Evolutionary conservation across 2,797 vertebrate species (phyloP).

Genomic region (Fratercula arctica): DNA sequence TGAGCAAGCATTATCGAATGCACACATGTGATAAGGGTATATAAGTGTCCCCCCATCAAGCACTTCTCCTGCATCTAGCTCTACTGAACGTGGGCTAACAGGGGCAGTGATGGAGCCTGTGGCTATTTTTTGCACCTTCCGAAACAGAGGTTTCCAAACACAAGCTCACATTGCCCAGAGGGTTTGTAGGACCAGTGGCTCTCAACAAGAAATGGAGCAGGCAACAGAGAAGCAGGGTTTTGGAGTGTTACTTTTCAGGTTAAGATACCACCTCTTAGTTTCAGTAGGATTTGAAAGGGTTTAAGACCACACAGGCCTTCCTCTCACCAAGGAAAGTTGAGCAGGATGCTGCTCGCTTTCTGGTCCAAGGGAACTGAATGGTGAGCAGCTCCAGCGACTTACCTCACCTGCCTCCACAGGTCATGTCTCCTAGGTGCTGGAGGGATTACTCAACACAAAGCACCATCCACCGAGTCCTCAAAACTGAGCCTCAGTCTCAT

Average conservation of each 20-base stretch:
- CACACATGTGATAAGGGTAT: accelerated
- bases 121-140: neutral
- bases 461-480: neutral
- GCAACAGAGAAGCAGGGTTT: neutral
- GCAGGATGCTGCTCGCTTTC: neutral
- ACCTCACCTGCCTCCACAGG: neutral
- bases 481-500: neutral
- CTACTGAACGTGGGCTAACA: neutral
- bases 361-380: neutral
- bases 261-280: neutral
- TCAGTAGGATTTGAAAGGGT: neutral
- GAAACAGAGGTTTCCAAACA: neutral
- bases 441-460: neutral
- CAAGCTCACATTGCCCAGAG: neutral
- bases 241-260: neutral
- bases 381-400: neutral
- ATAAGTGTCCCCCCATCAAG: accelerated
- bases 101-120: neutral
- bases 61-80: neutral
- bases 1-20: accelerated
- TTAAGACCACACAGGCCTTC: neutral
- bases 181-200: neutral
- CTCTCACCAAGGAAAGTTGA: neutral
- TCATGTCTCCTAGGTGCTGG: neutral
- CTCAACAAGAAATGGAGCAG: neutral